These are phyloP conservation scores for Microtus montanus DNA, from an alignment of 2,113 vertebrate genomes.

Conservation along the genomic window DNA sequence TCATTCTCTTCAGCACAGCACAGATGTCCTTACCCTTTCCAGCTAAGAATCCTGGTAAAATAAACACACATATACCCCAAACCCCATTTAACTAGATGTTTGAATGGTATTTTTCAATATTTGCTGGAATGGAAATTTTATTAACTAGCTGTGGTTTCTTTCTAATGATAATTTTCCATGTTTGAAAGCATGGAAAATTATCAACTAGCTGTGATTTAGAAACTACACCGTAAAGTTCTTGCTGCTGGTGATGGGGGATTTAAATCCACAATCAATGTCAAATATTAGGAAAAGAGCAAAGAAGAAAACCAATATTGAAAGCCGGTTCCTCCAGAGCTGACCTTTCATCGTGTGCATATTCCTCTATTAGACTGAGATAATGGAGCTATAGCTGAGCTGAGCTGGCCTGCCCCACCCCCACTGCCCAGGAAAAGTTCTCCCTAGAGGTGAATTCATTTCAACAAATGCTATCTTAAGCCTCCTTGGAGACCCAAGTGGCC, in stretches of 20 bases:
- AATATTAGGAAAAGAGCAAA: slow-evolving; percentile 55
- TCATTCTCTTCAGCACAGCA: no score
- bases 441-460: slow-evolving; percentile 38
- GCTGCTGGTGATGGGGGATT: not conserved
- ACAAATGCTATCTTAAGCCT: slow-evolving; percentile 1
- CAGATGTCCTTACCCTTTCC: not conserved
- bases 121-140: slow-evolving; percentile 37
- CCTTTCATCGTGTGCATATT: slow-evolving; percentile 14
- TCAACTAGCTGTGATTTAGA: slow-evolving; percentile 9
- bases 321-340: slow-evolving; percentile 11
- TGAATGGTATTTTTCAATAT: slow-evolving; percentile 42
- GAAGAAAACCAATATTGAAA: slow-evolving; percentile 64
- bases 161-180: slow-evolving; percentile 39
- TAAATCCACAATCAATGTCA: slow-evolving; percentile 49
- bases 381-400: slow-evolving; percentile 37
- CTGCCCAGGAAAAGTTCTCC: slow-evolving; percentile 53
- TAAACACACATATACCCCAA: not conserved
- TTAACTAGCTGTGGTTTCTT: slow-evolving; percentile 48
- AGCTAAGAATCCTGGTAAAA: not conserved
- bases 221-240: slow-evolving; percentile 8
- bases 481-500: not conserved
- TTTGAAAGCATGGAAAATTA: slow-evolving; percentile 49
- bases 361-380: slow-evolving; percentile 20
- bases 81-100: not conserved
- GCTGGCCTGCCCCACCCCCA: not conserved